Base-by-base conservation (phyloP, 2,888 invertebrate species). In the Eudemis profundana region DNA sequence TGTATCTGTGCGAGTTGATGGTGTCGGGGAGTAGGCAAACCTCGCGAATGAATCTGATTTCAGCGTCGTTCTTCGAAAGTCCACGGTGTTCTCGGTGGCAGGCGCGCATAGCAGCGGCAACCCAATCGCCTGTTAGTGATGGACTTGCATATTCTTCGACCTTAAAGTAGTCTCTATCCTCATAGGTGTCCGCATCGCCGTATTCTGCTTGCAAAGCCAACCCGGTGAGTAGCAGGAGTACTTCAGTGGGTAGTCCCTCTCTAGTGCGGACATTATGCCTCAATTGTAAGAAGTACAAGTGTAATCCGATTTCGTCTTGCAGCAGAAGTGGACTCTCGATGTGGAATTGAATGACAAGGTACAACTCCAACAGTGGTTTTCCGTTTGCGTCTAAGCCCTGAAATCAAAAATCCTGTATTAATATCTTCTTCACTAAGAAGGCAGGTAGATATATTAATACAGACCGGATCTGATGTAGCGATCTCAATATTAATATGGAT, bases 211-310 rank as follows among this genome's bases (percentile, higher is more conserved):
- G 98, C 74, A 99, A 93, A 64, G 98, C 97, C 78, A 97, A 93
- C 15, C 97, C 97, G 49, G 97, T 97, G 79, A 98, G 93, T 71
- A 96, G 93, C 81, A 98, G 95, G 75, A 95, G 87, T 57, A 95
- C 94, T 85, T 95, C 95, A 14, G 93, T 92, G 15, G 93, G 93
- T 47, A 91, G 76, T 17, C 84, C 94, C 85, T 94, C 96, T 82
- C 95, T 93, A 67, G 94, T 93, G 69, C 95, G 93, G 70, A 95
- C 94, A 92, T 99, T 99, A 90, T 97, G 96, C 70, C 97, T 96
- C 83, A 99, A 93, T 93, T 99, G 99, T 77, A 97, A 94, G 92
- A 98, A 99, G 90, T 99, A 99, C 83, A 98, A 96, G 85, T 97
- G 97, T 67, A 98, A 94, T 61, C 98, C 97, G 75, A 96, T 95